Percentiles rank a stretch among this genome's conserved stretches.
Evolutionary conservation across 2,113 vertebrate species (phyloP).

Genomic region (Mesitornis unicolor): DNA sequence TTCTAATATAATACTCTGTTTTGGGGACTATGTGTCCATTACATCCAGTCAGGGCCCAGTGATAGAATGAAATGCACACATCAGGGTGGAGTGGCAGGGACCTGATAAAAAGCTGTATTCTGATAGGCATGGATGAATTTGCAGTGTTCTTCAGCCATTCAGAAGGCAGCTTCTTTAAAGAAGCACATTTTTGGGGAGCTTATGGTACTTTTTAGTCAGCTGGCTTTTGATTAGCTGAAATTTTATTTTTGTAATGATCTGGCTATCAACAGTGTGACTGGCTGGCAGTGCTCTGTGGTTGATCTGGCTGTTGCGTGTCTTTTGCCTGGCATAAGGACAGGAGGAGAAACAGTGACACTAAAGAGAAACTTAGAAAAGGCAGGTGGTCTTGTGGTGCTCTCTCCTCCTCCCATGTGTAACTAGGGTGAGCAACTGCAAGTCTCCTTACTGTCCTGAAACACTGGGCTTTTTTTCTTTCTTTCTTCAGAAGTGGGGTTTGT

Average conservation of each 20-base stretch:
- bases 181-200: slow-evolving; percentile 50
- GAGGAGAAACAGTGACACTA: slow-evolving; percentile 26
- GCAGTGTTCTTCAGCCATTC: neutral
- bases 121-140: neutral
- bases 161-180: slow-evolving; percentile 29
- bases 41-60: neutral
- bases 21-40: neutral
- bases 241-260: slow-evolving; percentile 60
- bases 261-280: neutral
- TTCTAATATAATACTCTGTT: neutral
- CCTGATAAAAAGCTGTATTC: slow-evolving; percentile 29
- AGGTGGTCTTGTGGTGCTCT: neutral
- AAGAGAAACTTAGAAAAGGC: neutral
- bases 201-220: slow-evolving; percentile 52
- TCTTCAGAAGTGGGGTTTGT: neutral
- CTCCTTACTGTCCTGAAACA: neutral
- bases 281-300: neutral
- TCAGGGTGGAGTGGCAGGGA: neutral
- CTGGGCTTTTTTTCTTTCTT: neutral
- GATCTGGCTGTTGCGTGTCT: neutral
- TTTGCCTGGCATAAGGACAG: neutral
- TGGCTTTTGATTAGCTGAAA: slow-evolving; percentile 42
- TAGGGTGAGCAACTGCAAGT: neutral
- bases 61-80: neutral
- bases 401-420: neutral